phyloP scores from a whole-genome alignment of 35 echinoderm and acorn worm species.

The Heliocidaris erythrogramma region DNA sequence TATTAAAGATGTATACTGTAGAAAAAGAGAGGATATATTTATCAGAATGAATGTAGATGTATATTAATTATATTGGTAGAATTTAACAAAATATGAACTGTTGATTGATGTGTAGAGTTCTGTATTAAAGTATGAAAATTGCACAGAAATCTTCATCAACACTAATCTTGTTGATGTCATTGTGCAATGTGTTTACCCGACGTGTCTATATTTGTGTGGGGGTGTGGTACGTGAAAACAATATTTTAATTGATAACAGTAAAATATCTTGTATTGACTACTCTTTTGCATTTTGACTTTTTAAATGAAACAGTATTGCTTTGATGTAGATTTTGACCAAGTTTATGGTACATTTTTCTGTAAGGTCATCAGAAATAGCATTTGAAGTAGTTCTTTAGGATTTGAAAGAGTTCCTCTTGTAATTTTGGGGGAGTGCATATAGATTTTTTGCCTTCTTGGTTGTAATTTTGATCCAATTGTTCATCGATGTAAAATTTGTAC shows the following conservation, averaged over 20 bases:
- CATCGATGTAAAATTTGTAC: too few relatives aligned
- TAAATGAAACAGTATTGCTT: background rate
- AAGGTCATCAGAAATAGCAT: background rate
- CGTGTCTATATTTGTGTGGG: background rate
- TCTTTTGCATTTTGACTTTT: background rate
- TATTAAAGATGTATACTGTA: background rate
- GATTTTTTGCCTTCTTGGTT: too few relatives aligned
- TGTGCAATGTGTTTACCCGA: background rate
- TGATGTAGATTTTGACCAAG: background rate
- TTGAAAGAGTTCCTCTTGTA: too few relatives aligned
- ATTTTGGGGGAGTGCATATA: background rate
- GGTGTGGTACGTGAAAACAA: background rate
- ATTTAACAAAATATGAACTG: background rate
- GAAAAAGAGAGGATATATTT: background rate
- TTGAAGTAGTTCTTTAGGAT: too few relatives aligned
- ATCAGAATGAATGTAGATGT: background rate
- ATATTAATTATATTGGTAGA: background rate
- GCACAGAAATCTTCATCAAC: background rate
- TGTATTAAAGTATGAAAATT: background rate
- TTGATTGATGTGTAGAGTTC: background rate
- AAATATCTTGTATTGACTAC: background rate
- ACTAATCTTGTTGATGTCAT: background rate
- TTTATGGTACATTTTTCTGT: background rate
- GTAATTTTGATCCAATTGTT: too few relatives aligned
- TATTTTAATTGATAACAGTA: too few relatives aligned